Evolutionary conservation across 2,113 vertebrate genomes (phyloP).

Genomic region (Pseudonaja textilis): DNA sequence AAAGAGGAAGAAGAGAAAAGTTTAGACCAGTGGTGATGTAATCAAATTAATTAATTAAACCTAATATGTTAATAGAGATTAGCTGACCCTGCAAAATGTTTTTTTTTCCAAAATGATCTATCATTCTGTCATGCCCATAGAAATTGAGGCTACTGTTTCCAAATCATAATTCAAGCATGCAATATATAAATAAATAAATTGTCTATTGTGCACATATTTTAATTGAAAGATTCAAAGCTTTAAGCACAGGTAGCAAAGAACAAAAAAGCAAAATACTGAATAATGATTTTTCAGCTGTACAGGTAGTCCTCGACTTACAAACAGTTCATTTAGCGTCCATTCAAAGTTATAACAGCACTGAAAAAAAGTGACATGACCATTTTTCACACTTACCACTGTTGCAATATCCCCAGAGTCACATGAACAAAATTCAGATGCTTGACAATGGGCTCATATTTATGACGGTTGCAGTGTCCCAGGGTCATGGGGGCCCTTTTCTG

Average conservation of each 20-base stretch:
- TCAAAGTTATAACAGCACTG: too few species aligned
- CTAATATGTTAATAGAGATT: background rate
- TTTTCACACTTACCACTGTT: too few species aligned
- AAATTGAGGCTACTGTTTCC: background rate
- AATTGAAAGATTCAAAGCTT: slow-evolving; percentile 37
- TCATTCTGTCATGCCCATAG: background rate
- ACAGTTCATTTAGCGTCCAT: too few species aligned
- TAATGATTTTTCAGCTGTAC: slow-evolving; percentile 16
- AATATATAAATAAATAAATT: background rate
- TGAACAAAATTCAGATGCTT: too few species aligned
- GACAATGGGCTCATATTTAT: too few species aligned
- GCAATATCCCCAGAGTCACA: too few species aligned
- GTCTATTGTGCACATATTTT: slow-evolving; percentile 27
- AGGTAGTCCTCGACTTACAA: too few species aligned
- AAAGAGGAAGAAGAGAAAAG: background rate
- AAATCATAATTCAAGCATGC: slow-evolving; percentile 24
- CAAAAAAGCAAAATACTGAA: slow-evolving; percentile 18
- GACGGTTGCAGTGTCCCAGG: too few species aligned
- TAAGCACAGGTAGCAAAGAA: slow-evolving; percentile 27
- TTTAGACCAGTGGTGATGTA: background rate
- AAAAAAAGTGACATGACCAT: too few species aligned
- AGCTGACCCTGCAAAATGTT: background rate
- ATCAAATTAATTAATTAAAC: background rate
- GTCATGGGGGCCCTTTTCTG: too few species aligned
- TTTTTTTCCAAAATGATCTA: background rate